Base-by-base conservation (phyloP, 2,797 vertebrate species). In the Graptemys geographica region DNA sequence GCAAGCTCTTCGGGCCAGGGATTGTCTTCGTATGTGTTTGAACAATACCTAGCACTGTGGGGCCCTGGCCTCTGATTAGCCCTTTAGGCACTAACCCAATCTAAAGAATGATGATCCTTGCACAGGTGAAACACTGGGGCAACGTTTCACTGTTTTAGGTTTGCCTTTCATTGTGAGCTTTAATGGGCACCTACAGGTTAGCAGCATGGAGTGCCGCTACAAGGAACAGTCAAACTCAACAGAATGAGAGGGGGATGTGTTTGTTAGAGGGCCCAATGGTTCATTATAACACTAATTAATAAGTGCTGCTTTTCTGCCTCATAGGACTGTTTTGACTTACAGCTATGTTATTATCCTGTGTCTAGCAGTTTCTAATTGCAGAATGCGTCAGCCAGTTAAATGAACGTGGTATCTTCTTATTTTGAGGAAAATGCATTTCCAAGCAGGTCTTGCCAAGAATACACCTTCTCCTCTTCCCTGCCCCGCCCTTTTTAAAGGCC, bases 401-500 rank as follows among this genome's bases (percentile, higher is more conserved):
- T 69, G 83, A 86, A 74, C 65, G 51, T 9, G 53, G 28, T 86
- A 33, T 49, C 79, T 95, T 84, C 87, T 76, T 57, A 5, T 76
- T 25, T 81, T 91, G 81, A 84, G 44, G 55, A 91, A 95, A 95
- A 92, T 1, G n/a, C 13, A 51, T 92, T 95, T 90, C 59, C 86
- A 93, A 96, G 65, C 56, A 92, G 86, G 62, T 95, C 91, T 91
- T 96, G 95, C 83, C 21, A 95, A 88, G 96, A 94, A 94, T 79
- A 47, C n/a, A 12, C 41, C 44, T 69, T 80, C 69, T 96, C 74
- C 49, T 76, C 83, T 93, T 94, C 76, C 95, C 95, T 87, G 91
- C 90, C 86, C 80, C 88, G 21, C 90, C 95, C 47, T 90, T 69
- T 93, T 93, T 65, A 95, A 87, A 92, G 87, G 49, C 18, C 72